Percentiles rank a stretch among this genome's conserved stretches.
These are phyloP conservation scores for Parambassis ranga DNA, from an alignment of 2,797 vertebrate genomes.

Conservation along the genomic window DNA sequence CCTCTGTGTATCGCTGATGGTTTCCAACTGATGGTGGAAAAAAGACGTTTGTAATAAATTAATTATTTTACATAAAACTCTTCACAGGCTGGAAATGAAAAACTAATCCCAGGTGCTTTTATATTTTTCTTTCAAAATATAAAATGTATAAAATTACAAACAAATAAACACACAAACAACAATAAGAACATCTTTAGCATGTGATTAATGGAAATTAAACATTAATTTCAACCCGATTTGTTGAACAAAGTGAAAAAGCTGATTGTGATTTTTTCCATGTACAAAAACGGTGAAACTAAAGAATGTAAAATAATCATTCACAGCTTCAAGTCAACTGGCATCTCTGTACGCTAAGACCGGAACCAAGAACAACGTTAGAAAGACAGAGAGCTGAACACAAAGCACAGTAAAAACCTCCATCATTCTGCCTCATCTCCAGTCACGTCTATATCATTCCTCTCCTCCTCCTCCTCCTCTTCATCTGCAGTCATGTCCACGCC, in stretches of 20 bases:
- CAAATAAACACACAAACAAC: not conserved
- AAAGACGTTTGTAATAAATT: constrained; percentile 21
- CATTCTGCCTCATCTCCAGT: constrained; percentile 66
- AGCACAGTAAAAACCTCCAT: constrained; percentile 1
- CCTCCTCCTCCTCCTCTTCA: constrained; percentile 54
- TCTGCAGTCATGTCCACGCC: constrained; percentile 13
- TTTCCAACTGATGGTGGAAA: not conserved
- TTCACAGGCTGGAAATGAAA: too few relatives aligned
- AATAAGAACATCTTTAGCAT: not conserved
- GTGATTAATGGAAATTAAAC: constrained; percentile 6
- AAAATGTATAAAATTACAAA: constrained; percentile 19
- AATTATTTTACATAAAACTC: constrained; percentile 8
- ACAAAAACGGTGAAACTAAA: not conserved
- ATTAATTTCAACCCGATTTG: not conserved
- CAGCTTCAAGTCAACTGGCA: not conserved
- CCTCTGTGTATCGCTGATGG: not conserved
- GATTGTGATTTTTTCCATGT: not conserved
- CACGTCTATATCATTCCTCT: constrained; percentile 72
- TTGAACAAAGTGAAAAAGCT: constrained; percentile 7
- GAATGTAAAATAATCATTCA: not conserved
- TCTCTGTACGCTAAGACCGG: not conserved
- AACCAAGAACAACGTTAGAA: constrained; percentile 8
- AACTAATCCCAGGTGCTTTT: not conserved
- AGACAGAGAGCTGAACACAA: not conserved
- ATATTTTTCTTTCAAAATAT: not conserved